A percentile compares a stretch with the other conserved stretches of the same genome.
Conservation (phyloP, 2,888 invertebrate genomes). For the Thera obeliscata region DNA sequence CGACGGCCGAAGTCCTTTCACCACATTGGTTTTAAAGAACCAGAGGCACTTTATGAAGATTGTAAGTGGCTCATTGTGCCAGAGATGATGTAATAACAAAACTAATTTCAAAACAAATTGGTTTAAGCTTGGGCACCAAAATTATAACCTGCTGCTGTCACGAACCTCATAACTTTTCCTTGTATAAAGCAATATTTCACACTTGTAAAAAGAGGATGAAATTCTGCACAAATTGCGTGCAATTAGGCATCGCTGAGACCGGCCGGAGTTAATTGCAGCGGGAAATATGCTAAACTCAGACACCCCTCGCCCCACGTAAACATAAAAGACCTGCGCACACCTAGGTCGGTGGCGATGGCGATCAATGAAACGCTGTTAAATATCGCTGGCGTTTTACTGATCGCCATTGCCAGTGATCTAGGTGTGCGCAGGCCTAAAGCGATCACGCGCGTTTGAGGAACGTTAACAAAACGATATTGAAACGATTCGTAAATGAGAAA, state of each 20-base stretch:
- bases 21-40: too few relatives aligned
- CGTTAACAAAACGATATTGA: slow-evolving; percentile 34
- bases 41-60: too few relatives aligned
- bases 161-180: slow-evolving; percentile 20
- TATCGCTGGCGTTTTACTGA: too few relatives aligned
- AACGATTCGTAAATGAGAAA: background rate
- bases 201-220: slow-evolving; percentile 42
- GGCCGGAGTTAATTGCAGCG: slow-evolving; percentile 48
- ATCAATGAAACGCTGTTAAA: too few relatives aligned
- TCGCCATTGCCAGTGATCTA: too few relatives aligned
- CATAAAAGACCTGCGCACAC: slow-evolving; percentile 39
- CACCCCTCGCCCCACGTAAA: slow-evolving; percentile 44
- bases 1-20: too few relatives aligned
- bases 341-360: too few relatives aligned
- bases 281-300: slow-evolving; percentile 56
- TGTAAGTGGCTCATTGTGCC: too few relatives aligned
- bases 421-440: too few relatives aligned
- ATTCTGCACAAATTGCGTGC: slow-evolving; percentile 48
- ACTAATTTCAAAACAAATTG: slow-evolving; percentile 4
- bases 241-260: slow-evolving; percentile 48
- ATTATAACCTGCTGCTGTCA: slow-evolving; percentile 27
- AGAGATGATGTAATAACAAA: background rate
- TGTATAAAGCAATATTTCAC: slow-evolving; percentile 30
- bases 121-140: slow-evolving; percentile 23
- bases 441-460: slow-evolving; percentile 34